A percentile compares a stretch with the other conserved stretches of the same genome.
These are phyloP conservation scores for Drosophila kanapiae DNA, from an alignment of 1,140 invertebrate species.

Conservation along the genomic window DNA sequence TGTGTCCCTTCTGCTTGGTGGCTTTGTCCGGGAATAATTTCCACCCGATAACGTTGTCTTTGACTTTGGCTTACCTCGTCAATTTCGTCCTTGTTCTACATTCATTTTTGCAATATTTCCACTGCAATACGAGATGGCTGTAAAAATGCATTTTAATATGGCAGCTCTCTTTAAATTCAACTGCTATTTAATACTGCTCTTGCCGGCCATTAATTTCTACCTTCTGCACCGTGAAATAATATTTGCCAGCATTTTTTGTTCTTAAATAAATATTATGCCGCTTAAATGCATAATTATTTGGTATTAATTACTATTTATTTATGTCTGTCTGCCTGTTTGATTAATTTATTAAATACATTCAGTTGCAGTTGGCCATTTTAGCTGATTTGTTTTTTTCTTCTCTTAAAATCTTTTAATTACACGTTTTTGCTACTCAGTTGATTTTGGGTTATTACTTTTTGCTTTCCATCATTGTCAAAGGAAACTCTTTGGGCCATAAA, in stretches of 20 bases:
- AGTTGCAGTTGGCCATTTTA: slow-evolving; percentile 12
- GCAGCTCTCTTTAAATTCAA: slow-evolving; percentile 2
- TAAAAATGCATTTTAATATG: neutral
- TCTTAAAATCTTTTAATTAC: slow-evolving; percentile 27
- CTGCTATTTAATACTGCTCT: slow-evolving; percentile 13
- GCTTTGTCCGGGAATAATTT: slow-evolving; percentile 68
- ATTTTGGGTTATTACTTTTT: slow-evolving; percentile 1
- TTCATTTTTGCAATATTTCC: slow-evolving; percentile 4
- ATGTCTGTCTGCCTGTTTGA: slow-evolving; percentile 41
- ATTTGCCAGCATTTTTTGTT: slow-evolving; percentile 5
- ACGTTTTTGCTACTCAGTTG: neutral
- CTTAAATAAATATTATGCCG: slow-evolving; percentile 13
- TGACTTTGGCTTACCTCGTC: slow-evolving; percentile 13
- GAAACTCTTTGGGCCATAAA: slow-evolving; percentile 25
- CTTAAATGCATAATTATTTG: slow-evolving; percentile 57
- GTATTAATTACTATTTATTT: slow-evolving; percentile 57
- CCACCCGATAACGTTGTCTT: slow-evolving; percentile 57
- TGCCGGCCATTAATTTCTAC: slow-evolving; percentile 16
- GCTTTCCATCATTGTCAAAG: neutral
- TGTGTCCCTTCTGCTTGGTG: slow-evolving; percentile 37
- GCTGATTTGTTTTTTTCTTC: slow-evolving; percentile 33
- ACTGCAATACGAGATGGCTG: slow-evolving; percentile 13
- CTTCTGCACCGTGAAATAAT: slow-evolving; percentile 14
- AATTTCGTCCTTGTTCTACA: slow-evolving; percentile 15
- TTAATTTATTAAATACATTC: slow-evolving; percentile 60